Evolutionary conservation across 2,888 invertebrate genomes (phyloP).

Genomic region (Germaria angustata): DNA sequence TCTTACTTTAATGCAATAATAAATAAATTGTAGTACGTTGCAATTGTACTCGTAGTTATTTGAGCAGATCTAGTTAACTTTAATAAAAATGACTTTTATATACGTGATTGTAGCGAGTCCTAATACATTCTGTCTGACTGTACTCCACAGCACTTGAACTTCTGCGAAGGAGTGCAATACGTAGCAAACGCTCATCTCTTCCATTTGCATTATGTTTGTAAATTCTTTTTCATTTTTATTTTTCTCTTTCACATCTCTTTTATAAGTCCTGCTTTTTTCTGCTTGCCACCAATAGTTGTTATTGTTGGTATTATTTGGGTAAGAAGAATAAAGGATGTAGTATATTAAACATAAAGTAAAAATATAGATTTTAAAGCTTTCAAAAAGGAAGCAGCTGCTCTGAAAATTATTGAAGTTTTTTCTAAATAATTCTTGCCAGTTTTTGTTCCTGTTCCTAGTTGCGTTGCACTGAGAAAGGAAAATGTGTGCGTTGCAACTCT

Average conservation of each 20-base stretch:
- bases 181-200: neutral
- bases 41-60: conserved; percentile 57
- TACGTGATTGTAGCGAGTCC: conserved; percentile 55
- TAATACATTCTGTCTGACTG: conserved; percentile 15
- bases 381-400: conserved; percentile 52
- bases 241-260: conserved; percentile 7
- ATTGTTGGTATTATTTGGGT: conserved; percentile 6
- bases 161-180: neutral
- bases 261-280: neutral
- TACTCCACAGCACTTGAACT: conserved; percentile 10
- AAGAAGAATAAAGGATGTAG: neutral
- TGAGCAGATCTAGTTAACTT: conserved; percentile 63
- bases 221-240: conserved; percentile 16
- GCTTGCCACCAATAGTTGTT: conserved; percentile 30
- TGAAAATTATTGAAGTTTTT: conserved; percentile 36
- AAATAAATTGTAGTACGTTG: conserved; percentile 21
- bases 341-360: conserved; percentile 16
- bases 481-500: conserved; percentile 40
- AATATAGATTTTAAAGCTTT: conserved; percentile 40
- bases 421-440: neutral
- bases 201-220: neutral
- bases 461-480: neutral
- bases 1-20: conserved; percentile 23
- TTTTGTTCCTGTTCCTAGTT: neutral
- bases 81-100: conserved; percentile 63